phyloP scores from a whole-genome alignment of 2,797 vertebrate genomes.

The Heliangelus exortis region DNA sequence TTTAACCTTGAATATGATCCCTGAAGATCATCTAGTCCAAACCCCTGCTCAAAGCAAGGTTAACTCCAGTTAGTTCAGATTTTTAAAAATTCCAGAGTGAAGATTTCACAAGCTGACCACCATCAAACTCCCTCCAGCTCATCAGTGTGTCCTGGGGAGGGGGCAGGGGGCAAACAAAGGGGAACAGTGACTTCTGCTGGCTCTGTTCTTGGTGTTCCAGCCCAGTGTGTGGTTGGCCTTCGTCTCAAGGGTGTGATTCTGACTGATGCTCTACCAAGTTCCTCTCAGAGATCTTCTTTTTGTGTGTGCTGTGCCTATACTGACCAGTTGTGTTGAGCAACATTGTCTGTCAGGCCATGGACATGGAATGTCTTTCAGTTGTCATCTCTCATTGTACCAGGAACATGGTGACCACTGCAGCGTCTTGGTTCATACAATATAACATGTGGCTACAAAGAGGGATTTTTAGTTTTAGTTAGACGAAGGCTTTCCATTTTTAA shows the following conservation, averaged over 20 bases:
- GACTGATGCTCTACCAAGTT: neutral
- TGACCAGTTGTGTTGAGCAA: neutral
- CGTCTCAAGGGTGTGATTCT: neutral
- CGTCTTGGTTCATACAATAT: neutral
- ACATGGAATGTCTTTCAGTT: neutral
- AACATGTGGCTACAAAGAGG: neutral
- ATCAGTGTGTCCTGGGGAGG: neutral
- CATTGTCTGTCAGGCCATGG: neutral
- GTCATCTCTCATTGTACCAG: neutral
- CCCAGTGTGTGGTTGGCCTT: neutral
- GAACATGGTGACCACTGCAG: neutral
- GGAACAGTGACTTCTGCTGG: neutral
- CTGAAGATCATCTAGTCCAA: neutral
- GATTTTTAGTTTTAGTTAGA: neutral
- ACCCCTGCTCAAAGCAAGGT: neutral
- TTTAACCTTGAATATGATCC: neutral
- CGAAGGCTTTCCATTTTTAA: neutral
- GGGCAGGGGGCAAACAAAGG: accelerated
- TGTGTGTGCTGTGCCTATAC: neutral
- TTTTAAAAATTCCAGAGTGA: neutral
- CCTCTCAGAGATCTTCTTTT: neutral
- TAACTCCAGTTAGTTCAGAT: neutral
- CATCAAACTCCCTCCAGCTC: neutral
- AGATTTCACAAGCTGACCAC: neutral
- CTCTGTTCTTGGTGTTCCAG: neutral